These are phyloP conservation scores for Metopia argyrocephala DNA, from an alignment of 2,888 invertebrate genomes.

Conservation along the genomic window DNA sequence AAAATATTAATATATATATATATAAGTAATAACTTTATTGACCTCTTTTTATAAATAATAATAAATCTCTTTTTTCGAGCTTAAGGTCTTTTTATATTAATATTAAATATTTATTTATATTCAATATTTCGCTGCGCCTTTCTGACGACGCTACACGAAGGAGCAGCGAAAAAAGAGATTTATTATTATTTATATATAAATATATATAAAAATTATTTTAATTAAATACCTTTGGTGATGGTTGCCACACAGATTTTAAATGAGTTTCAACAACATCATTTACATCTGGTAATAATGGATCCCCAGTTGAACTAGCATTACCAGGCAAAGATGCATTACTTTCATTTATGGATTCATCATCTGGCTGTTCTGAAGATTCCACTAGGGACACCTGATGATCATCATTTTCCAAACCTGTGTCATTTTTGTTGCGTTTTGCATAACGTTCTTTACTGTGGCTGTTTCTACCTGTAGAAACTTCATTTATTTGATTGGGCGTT, in stretches of 20 bases:
- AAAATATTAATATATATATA: no score
- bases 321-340: conserved; percentile 33
- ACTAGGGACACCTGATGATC: conserved; percentile 17
- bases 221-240: conserved; percentile 71
- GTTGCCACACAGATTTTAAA: conserved; percentile 69
- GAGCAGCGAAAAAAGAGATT: no score
- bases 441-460: conserved; percentile 29
- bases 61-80: no score
- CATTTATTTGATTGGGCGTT: conserved; percentile 53
- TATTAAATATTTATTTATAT: no score
- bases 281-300: conserved; percentile 42
- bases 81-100: no score
- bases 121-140: no score
- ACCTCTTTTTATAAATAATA: no score
- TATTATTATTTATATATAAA: no score
- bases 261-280: conserved; percentile 56
- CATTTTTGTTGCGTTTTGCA: conserved; percentile 44
- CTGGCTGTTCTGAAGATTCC: conserved; percentile 18
- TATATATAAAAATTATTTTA: not conserved
- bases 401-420: conserved; percentile 36
- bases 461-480: conserved; percentile 51
- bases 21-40: no score
- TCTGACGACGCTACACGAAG: no score
- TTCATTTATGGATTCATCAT: conserved; percentile 47
- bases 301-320: conserved; percentile 36